phyloP scores from a whole-genome alignment of 2,113 vertebrate species.

The Neopipo cinnamomea region DNA sequence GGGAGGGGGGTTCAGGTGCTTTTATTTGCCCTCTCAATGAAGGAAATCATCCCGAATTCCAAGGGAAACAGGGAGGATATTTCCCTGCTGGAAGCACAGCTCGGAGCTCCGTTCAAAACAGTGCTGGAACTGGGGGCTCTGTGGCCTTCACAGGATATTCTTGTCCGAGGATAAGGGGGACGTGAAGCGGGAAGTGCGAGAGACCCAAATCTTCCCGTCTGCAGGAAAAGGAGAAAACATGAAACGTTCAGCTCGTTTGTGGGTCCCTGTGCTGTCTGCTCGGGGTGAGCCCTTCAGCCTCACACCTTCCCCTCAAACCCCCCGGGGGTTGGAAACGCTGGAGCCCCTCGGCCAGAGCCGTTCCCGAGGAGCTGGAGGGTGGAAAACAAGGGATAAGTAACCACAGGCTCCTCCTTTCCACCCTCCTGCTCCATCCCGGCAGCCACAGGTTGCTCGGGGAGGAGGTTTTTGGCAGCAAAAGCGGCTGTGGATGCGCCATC shows the following conservation, averaged over 20 bases:
- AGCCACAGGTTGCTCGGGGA: neutral
- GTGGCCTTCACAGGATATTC: neutral
- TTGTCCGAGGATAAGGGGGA: slow-evolving; percentile 32
- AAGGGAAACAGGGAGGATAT: neutral
- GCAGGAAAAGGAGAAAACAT: neutral
- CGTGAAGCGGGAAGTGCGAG: slow-evolving; percentile 36
- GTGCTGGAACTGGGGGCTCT: neutral
- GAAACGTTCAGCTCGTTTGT: neutral
- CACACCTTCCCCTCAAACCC: neutral
- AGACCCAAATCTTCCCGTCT: slow-evolving; percentile 35
- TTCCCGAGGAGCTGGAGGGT: neutral
- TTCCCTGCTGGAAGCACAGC: neutral
- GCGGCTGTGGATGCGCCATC: neutral
- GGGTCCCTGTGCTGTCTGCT: neutral
- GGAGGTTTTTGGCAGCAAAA: neutral
- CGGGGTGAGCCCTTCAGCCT: neutral
- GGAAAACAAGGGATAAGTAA: neutral
- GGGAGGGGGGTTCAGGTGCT: neutral
- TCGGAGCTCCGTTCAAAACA: neutral
- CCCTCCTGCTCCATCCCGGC: neutral
- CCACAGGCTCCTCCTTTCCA: neutral
- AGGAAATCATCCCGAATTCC: neutral
- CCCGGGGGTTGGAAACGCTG: neutral
- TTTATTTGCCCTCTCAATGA: neutral
- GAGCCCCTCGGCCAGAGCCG: neutral